Evolutionary conservation across 1,140 invertebrate genomes (phyloP).

Genomic region (Tetramorium simillimum): DNA sequence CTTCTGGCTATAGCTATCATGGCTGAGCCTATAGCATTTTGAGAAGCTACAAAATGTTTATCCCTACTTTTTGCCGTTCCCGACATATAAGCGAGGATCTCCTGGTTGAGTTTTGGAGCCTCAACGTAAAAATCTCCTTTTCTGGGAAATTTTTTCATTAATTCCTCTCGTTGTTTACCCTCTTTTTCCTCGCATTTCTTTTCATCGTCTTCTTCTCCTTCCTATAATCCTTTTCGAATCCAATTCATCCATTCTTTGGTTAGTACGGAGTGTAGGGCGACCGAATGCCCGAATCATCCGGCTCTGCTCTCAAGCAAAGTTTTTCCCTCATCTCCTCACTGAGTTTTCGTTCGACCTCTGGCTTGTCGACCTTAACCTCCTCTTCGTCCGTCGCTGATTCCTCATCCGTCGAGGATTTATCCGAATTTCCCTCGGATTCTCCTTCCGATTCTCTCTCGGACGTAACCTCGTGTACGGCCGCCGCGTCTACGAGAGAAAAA

Average conservation of each 20-base stretch:
- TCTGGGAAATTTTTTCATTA: neutral
- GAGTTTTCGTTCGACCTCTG: neutral
- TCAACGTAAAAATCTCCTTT: neutral
- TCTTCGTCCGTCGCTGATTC: too few species aligned
- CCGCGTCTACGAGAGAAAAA: too few species aligned
- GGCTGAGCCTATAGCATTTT: neutral
- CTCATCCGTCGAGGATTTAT: too few species aligned
- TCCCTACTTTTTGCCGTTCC: neutral
- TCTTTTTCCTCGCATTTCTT: neutral
- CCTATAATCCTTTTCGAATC: neutral
- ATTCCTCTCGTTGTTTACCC: neutral
- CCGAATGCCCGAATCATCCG: accelerated
- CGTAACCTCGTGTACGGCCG: too few species aligned
- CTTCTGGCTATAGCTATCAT: neutral
- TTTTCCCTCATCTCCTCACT: neutral
- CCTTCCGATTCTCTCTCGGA: too few species aligned
- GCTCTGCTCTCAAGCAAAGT: neutral
- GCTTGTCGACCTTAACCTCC: neutral
- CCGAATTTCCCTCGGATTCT: too few species aligned
- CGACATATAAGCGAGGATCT: neutral
- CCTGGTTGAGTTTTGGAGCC: neutral
- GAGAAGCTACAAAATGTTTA: neutral
- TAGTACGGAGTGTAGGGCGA: neutral
- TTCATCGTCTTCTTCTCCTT: neutral
- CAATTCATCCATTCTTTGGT: neutral